phyloP scores from a whole-genome alignment of 1,140 invertebrate genomes.

The Drosophila persimilis region DNA sequence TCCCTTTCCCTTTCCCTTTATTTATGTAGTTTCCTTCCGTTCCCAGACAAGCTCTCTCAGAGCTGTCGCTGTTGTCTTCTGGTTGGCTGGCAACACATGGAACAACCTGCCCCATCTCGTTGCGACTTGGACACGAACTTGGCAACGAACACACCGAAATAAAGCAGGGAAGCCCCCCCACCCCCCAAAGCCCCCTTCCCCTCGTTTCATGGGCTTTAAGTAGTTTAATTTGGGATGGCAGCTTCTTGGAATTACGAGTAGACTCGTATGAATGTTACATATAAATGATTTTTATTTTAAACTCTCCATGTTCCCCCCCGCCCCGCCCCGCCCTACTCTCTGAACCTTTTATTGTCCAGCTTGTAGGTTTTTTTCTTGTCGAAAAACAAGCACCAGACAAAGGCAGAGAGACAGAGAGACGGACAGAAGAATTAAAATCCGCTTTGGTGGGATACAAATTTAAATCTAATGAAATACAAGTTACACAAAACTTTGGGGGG shows the following conservation, averaged over 20 bases:
- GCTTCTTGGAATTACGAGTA: conserved; percentile 53
- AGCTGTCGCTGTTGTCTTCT: conserved; percentile 29
- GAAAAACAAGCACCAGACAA: neutral
- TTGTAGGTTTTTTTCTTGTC: conserved; percentile 3
- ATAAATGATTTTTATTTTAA: conserved; percentile 49
- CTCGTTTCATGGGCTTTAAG: conserved; percentile 18
- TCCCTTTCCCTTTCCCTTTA: conserved; percentile 29
- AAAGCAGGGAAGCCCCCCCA: neutral
- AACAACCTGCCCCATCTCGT: conserved; percentile 30
- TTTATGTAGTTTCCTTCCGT: conserved; percentile 27
- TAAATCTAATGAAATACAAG: conserved; percentile 8
- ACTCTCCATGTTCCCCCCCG: conserved; percentile 1
- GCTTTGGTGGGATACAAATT: conserved; percentile 8
- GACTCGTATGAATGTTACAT: conserved; percentile 22
- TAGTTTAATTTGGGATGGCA: conserved; percentile 33
- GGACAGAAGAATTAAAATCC: neutral
- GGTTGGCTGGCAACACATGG: conserved; percentile 36
- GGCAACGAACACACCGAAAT: conserved; percentile 18
- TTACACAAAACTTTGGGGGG: neutral
- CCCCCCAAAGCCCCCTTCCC: neutral
- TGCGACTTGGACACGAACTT: conserved; percentile 40
- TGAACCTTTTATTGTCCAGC: conserved; percentile 15
- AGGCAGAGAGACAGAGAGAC: neutral
- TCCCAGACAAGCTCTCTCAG: conserved; percentile 46
- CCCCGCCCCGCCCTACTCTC: neutral